These are phyloP conservation scores for Theretra japonica DNA, from an alignment of 2,888 invertebrate species.

Conservation along the genomic window DNA sequence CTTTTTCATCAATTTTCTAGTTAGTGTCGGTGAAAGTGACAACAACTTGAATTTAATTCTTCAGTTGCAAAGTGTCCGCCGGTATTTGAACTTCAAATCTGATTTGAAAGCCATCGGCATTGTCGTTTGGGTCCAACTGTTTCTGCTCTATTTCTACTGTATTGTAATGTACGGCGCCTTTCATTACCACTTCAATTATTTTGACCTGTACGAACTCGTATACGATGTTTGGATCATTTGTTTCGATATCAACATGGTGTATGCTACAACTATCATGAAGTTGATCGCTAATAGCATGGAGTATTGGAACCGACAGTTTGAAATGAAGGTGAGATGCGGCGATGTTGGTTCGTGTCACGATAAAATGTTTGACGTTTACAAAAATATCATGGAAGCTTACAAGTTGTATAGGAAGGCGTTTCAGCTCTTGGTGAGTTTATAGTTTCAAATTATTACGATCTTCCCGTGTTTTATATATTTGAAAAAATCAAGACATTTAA, in stretches of 20 bases:
- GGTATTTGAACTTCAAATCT: slow-evolving; percentile 26
- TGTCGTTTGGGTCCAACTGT: slow-evolving; percentile 21
- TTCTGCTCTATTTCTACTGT: background rate
- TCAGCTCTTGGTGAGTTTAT: slow-evolving; percentile 34
- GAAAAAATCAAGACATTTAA: background rate
- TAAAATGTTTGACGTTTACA: background rate
- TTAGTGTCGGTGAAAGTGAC: slow-evolving; percentile 2
- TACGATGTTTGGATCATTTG: background rate
- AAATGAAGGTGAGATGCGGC: background rate
- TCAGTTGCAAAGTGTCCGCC: slow-evolving; percentile 32
- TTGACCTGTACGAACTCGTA: background rate
- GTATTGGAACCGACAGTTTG: slow-evolving; percentile 26
- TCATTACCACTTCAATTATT: background rate
- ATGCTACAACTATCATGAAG: slow-evolving; percentile 30
- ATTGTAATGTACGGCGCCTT: background rate
- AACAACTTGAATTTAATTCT: slow-evolving; percentile 32
- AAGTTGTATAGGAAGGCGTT: slow-evolving; percentile 30
- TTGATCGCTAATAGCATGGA: slow-evolving; percentile 32
- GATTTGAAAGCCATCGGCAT: background rate
- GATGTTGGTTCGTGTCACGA: background rate
- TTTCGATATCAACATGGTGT: slow-evolving; percentile 28
- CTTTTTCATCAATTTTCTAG: slow-evolving; percentile 11
- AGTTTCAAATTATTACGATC: background rate
- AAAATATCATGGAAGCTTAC: background rate
- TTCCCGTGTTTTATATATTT: background rate